Conservation (phyloP, 92 coral and sea anemone genomes). For the Paramuricea clavata region DNA sequence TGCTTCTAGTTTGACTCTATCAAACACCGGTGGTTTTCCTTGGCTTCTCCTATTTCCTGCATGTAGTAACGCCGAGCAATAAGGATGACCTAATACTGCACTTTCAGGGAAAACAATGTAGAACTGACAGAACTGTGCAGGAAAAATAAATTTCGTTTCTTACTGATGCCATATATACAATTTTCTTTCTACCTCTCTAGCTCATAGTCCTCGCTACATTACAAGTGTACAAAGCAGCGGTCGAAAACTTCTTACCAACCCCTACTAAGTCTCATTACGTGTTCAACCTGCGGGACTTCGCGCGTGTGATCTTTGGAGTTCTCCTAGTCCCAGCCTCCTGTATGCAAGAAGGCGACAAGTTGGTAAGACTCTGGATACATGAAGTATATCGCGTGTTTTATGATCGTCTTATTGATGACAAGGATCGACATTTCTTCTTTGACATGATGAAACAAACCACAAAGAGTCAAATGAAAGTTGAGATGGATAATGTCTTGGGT, state of each 20-base stretch:
- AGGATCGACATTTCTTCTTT: slow-evolving; percentile 93
- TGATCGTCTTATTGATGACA: slow-evolving; percentile 91
- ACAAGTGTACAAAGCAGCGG: slow-evolving; percentile 95
- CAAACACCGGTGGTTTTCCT: no score
- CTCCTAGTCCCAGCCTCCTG: slow-evolving; percentile 95
- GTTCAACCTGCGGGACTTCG: slow-evolving; percentile 99
- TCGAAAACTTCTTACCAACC: slow-evolving; percentile 96
- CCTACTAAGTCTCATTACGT: slow-evolving; percentile 99
- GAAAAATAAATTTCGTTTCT: no score
- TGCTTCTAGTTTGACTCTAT: no score
- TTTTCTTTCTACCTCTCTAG: slow-evolving; percentile 52
- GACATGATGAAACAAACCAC: slow-evolving; percentile 93
- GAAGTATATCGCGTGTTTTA: slow-evolving; percentile 98
- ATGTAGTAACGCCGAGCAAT: no score
- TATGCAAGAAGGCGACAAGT: slow-evolving; percentile 95
- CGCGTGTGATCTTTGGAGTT: slow-evolving; percentile 96
- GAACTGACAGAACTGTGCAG: no score
- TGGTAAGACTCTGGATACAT: slow-evolving; percentile 96
- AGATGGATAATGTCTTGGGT: slow-evolving; percentile 89
- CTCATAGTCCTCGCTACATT: slow-evolving; percentile 90
- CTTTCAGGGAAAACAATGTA: no score
- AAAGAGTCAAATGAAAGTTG: slow-evolving; percentile 86
- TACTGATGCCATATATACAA: not conserved
- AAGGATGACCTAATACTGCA: no score
- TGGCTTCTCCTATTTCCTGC: no score